Evolutionary conservation across 2,888 invertebrate genomes (phyloP).

Genomic region (Beris morrisii): DNA sequence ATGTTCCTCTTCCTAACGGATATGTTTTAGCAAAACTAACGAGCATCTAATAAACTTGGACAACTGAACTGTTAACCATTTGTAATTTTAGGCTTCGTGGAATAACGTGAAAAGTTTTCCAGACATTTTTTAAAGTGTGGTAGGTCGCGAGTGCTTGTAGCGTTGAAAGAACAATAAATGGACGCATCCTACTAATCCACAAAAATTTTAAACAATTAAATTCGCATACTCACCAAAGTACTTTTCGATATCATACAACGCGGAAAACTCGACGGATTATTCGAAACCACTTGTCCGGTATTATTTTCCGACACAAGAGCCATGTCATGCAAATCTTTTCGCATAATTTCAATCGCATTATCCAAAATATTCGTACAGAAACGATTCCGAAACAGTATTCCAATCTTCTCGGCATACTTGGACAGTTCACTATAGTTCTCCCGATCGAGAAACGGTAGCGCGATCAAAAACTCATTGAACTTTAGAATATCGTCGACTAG

Average conservation of each 20-base stretch:
- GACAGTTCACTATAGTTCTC: conserved; percentile 62
- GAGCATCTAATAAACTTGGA: too few species aligned
- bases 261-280: conserved; percentile 51
- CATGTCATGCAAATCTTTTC: conserved; percentile 77
- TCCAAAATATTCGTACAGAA: conserved; percentile 72
- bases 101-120: too few species aligned
- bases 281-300: conserved; percentile 43
- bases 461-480: conserved; percentile 66
- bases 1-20: too few species aligned
- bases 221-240: conserved; percentile 50
- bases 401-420: conserved; percentile 73
- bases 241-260: conserved; percentile 55
- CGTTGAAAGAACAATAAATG: too few species aligned
- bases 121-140: too few species aligned
- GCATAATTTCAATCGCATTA: conserved; percentile 72
- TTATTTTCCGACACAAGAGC: conserved; percentile 61
- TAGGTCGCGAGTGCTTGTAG: too few species aligned
- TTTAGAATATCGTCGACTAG: conserved; percentile 66
- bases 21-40: too few species aligned
- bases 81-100: too few species aligned
- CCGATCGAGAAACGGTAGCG: conserved; percentile 60
- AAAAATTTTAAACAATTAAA: neutral
- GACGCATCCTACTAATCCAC: too few species aligned
- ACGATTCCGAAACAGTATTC: conserved; percentile 74
- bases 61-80: too few species aligned